These are phyloP conservation scores for Drosophila parvula DNA, from an alignment of 1,140 invertebrate species.

Conservation along the genomic window DNA sequence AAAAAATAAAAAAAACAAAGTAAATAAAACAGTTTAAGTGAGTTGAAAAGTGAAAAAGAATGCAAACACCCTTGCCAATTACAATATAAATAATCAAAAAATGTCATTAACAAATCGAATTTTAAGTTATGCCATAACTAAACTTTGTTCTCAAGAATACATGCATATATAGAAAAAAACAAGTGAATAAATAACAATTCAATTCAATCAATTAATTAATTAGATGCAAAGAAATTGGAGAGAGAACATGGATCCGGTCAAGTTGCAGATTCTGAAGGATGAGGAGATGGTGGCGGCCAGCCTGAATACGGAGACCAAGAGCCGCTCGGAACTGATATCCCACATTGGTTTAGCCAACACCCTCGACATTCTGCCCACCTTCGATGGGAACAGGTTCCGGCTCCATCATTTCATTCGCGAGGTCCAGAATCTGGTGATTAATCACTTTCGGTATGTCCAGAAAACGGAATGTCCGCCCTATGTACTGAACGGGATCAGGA, in stretches of 20 bases:
- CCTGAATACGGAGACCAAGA: too few species aligned
- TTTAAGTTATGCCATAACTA: too few species aligned
- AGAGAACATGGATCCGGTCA: background rate
- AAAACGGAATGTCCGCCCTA: background rate
- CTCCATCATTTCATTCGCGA: background rate
- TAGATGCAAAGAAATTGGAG: too few species aligned
- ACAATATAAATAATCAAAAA: too few species aligned
- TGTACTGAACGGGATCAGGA: background rate
- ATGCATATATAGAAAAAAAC: too few species aligned
- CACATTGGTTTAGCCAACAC: background rate
- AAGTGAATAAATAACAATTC: too few species aligned
- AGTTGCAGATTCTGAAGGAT: background rate
- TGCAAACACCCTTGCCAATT: too few species aligned
- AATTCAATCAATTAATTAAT: too few species aligned
- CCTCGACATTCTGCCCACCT: slow-evolving; percentile 4
- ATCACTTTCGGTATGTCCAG: background rate
- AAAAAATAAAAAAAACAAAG: background rate
- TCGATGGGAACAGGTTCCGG: slow-evolving; percentile 3
- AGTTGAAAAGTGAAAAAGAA: background rate
- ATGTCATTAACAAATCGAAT: too few species aligned
- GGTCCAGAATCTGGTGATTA: slow-evolving; percentile 8
- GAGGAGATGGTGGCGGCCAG: background rate
- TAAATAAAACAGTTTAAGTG: background rate
- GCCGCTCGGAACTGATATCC: background rate
- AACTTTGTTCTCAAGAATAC: too few species aligned